Evolutionary conservation across 23 tunicate genomes (phyloP).

Genomic region (Trididemnum nubilum): DNA sequence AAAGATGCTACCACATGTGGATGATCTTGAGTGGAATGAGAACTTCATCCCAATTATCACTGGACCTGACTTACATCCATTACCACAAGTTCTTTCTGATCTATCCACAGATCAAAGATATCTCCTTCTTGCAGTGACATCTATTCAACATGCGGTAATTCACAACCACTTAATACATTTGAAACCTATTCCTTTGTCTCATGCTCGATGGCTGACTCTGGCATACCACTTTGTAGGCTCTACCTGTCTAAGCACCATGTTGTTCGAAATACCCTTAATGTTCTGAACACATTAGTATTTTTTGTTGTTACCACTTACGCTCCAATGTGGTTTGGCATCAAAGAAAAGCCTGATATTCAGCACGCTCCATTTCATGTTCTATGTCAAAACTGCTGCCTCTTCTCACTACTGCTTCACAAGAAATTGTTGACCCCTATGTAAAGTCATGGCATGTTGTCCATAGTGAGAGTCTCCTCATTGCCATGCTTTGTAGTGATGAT

Average conservation of each 20-base stretch:
- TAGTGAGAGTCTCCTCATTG: constrained; percentile 14
- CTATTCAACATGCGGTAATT: not conserved
- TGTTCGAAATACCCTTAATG: not conserved
- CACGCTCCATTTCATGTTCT: constrained; percentile 25
- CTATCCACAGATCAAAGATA: too few species aligned
- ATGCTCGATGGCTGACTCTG: too few species aligned
- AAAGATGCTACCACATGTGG: too few species aligned
- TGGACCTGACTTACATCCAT: too few species aligned
- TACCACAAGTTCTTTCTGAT: too few species aligned
- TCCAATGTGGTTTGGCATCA: constrained; percentile 23
- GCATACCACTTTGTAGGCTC: not conserved
- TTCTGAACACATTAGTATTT: constrained; percentile 4
- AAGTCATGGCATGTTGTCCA: constrained; percentile 21
- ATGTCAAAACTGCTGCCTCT: constrained; percentile 2
- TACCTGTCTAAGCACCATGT: not conserved
- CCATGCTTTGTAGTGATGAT: constrained; percentile 25
- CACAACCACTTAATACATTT: too few species aligned
- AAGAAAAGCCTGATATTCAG: constrained; percentile 15
- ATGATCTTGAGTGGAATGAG: too few species aligned
- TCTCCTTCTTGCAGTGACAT: not conserved
- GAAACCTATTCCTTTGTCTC: not conserved
- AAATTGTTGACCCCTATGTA: constrained; percentile 10
- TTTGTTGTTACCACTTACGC: constrained; percentile 16
- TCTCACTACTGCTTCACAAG: constrained; percentile 3
- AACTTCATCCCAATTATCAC: not conserved